Percentiles rank a stretch among this genome's conserved stretches.
phyloP scores from a whole-genome alignment of 2,113 vertebrate species.

The Isurus oxyrinchus region DNA sequence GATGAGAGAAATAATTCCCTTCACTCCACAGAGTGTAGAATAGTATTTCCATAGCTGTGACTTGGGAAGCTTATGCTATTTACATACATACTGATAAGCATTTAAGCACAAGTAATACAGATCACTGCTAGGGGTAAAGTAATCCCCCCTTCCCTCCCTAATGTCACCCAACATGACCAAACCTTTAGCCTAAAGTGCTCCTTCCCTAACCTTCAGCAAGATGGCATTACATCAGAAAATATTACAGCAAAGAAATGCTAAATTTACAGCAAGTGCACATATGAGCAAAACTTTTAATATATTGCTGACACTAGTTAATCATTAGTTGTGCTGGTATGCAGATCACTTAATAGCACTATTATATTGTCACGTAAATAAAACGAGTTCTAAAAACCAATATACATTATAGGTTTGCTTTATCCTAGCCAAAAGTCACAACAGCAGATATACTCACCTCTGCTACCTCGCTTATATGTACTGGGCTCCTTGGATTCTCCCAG shows the following conservation, averaged over 20 bases:
- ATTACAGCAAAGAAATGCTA: neutral
- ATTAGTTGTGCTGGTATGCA: neutral
- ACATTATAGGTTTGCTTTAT: neutral
- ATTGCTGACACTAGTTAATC: neutral
- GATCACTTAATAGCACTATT: neutral
- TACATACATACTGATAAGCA: neutral
- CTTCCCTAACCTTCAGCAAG: neutral
- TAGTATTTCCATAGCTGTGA: neutral
- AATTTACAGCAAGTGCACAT: neutral
- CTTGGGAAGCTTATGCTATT: neutral
- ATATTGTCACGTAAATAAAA: neutral
- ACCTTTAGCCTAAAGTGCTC: neutral
- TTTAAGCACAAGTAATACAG: neutral
- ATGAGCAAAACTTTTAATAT: neutral
- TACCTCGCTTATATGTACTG: slow-evolving; percentile 70
- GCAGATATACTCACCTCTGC: slow-evolving; percentile 64
- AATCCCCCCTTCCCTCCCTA: neutral
- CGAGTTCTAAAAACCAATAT: neutral
- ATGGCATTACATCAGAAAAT: neutral
- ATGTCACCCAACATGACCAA: neutral
- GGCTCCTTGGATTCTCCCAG: slow-evolving; percentile 74
- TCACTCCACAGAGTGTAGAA: neutral
- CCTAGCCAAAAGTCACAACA: neutral
- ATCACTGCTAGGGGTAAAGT: neutral
- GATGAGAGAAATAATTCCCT: neutral